These are phyloP conservation scores for Lasioglossum marginatum DNA, from an alignment of 2,888 invertebrate species.

Conservation along the genomic window DNA sequence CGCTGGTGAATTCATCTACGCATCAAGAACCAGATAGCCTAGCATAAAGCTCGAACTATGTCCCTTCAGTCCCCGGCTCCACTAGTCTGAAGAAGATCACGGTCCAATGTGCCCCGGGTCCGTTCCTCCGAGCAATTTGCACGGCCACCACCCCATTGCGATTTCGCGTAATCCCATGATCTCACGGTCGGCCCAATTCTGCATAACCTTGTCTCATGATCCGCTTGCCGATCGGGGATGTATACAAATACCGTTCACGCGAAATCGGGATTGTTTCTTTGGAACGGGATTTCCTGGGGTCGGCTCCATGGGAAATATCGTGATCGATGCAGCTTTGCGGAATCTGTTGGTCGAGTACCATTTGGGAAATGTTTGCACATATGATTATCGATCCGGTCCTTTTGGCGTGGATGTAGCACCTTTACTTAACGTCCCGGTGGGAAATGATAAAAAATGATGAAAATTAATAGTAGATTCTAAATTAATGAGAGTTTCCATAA, in stretches of 20 bases:
- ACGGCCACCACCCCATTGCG: constrained; percentile 34
- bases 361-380: background rate
- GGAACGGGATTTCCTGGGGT: background rate
- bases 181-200: constrained; percentile 50
- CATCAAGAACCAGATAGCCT: constrained; percentile 23
- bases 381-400: background rate
- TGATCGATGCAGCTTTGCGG: background rate
- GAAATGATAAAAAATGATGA: background rate
- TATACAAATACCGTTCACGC: constrained; percentile 13
- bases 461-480: too few relatives aligned
- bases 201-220: constrained; percentile 57
- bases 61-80: constrained; percentile 10
- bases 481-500: too few relatives aligned
- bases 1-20: constrained; percentile 72
- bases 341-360: background rate
- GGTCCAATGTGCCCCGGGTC: constrained; percentile 24
- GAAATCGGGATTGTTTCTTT: background rate
- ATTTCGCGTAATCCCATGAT: constrained; percentile 60
- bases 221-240: constrained; percentile 40
- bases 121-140: constrained; percentile 55
- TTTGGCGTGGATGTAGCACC: background rate
- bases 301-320: background rate
- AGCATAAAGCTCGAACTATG: constrained; percentile 42
- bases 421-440: background rate
- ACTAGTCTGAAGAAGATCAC: constrained; percentile 12